phyloP scores from a whole-genome alignment of 2,113 vertebrate species.

The Dipodomys stephensi region DNA sequence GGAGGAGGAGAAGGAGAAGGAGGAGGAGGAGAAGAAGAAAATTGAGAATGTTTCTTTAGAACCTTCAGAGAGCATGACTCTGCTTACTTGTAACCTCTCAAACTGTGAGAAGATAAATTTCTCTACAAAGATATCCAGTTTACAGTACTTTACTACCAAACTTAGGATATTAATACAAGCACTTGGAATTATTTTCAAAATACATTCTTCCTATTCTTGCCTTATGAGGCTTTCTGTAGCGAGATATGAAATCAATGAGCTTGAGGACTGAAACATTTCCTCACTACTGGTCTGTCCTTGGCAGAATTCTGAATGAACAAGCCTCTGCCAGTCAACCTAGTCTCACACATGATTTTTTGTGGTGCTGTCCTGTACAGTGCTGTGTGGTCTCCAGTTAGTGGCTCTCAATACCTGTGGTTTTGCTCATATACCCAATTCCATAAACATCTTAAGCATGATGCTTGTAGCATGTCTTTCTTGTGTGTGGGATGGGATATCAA shows the following conservation, averaged over 20 bases:
- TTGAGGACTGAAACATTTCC: neutral
- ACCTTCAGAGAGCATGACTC: neutral
- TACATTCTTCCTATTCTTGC: neutral
- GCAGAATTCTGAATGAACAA: neutral
- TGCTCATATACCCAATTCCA: neutral
- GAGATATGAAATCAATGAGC: neutral
- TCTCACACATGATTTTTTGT: neutral
- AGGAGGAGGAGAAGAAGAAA: no score
- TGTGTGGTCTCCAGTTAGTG: neutral
- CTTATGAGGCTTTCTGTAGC: neutral
- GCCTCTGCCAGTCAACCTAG: neutral
- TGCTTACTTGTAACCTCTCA: neutral
- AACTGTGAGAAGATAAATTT: neutral
- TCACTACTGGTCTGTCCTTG: neutral
- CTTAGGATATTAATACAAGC: neutral
- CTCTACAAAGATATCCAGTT: neutral
- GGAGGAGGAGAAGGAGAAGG: no score
- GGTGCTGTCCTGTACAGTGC: neutral
- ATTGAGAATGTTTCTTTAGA: neutral
- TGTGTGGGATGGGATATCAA: neutral
- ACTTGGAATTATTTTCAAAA: slow-evolving; percentile 31
- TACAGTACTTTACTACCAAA: neutral
- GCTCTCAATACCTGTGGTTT: neutral
- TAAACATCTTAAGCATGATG: neutral
- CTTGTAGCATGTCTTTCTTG: neutral